Conservation (phyloP, 2,888 invertebrate genomes). For the Conops quadrifasciatus region DNA sequence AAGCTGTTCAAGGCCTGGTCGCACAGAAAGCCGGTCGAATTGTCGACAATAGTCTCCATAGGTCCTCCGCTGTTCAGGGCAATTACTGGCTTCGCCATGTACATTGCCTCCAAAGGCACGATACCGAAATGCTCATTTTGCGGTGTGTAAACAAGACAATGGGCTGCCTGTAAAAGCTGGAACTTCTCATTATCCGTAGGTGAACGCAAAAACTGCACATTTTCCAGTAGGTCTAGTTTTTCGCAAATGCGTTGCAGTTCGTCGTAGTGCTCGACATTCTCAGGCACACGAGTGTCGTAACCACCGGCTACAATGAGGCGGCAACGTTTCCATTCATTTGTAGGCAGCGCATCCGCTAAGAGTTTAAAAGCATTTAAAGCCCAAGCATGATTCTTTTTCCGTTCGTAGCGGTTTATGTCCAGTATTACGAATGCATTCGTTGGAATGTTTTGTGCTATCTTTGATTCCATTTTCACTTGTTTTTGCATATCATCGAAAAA, state of each 20-base stretch:
- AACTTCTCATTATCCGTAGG: slow-evolving; percentile 87
- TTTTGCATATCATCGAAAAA: slow-evolving; percentile 71
- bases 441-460: slow-evolving; percentile 65
- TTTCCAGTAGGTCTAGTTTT: slow-evolving; percentile 73
- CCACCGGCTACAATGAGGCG: slow-evolving; percentile 95
- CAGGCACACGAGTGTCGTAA: slow-evolving; percentile 86
- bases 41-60: slow-evolving; percentile 84
- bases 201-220: slow-evolving; percentile 86
- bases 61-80: slow-evolving; percentile 97
- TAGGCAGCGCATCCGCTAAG: slow-evolving; percentile 68
- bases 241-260: slow-evolving; percentile 76
- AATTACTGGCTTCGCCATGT: slow-evolving; percentile 89
- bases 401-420: slow-evolving; percentile 96
- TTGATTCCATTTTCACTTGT: slow-evolving; percentile 51
- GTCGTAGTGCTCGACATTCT: slow-evolving; percentile 86
- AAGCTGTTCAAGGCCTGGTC: slow-evolving; percentile 76
- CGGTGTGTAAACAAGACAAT: slow-evolving; percentile 92
- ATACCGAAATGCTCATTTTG: slow-evolving; percentile 97
- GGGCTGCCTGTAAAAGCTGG: slow-evolving; percentile 77
- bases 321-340: slow-evolving; percentile 72
- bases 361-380: slow-evolving; percentile 83
- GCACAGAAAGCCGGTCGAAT: slow-evolving; percentile 83
- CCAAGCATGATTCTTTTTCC: slow-evolving; percentile 92
- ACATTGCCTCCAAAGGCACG: slow-evolving; percentile 99
- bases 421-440: slow-evolving; percentile 77